Base-by-base conservation (phyloP, 2,797 vertebrate genomes). In the Pseudochromis fuscus region DNA sequence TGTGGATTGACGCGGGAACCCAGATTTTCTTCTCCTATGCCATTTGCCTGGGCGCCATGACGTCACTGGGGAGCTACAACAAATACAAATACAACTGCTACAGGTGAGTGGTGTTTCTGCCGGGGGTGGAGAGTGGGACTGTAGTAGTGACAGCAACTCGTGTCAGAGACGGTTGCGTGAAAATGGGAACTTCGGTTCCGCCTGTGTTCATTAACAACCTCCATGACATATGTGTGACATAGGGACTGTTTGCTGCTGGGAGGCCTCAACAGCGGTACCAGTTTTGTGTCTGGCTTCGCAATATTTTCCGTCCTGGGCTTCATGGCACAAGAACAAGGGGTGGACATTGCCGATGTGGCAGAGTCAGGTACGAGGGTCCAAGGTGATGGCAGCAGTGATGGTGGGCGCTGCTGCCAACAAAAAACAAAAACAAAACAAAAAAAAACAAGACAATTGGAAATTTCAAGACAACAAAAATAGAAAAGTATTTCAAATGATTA, bases 201-300 rank as follows among this genome's bases (percentile, higher is more conserved):
- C 90, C 85, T 93, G 92, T 93, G 92, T 94, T 86, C 67, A 96
- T 96, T 96, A 97, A 96, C 95, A 95, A 94, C 94, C 95, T 96
- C 95, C 96, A 96, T 97, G 96, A 97, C 95, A 93, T 98, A 96
- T 98, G 96, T 98, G 96, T 97, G 94, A 97, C 96, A 96, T 96
- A 99, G 98, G 98, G 97, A 98, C 97, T 99, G 98, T 98, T 95
- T 99, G 96, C 97, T 99, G 96, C 97, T 99, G 95, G 97, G 97
- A 96, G 97, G 93, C 96, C 97, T 99, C 94, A 99, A 99, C 98
- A 99, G 97, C 92, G 97, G 96, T 95, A 99, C 98, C 96, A 99
- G 98, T 95, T 99, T 99, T 96, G 97, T 99, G 94, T 99, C 97
- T 95, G 98, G 98, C 95, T 99, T 99, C 95, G 98, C 98, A 95